Evolutionary conservation across 2,797 vertebrate genomes (phyloP), one percentile per base, ranked within the genome.

Genomic region (Tarsius wallacei): DNA sequence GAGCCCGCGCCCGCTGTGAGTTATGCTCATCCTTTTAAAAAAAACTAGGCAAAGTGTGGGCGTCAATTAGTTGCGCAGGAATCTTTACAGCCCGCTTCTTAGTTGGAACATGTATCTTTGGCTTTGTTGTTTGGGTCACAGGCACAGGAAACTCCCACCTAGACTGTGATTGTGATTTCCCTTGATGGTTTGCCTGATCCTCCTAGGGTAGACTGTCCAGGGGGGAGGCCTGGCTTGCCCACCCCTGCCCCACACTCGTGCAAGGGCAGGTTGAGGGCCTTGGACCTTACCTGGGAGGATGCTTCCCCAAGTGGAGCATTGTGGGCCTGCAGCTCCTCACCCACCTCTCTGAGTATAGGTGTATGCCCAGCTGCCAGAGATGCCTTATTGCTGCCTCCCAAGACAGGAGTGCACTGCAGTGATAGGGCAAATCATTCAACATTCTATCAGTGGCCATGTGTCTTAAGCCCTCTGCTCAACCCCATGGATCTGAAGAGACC

Each of bases 11-110:
- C 47, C 0, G 2, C 85, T 74, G 22, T 51, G 68, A 53, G 95
- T 97, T 97, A 83, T 74, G 33, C 97, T 97, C 89, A 7, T 96
- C 78, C 87, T 84, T 97, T 96, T 87, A 86, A 97, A 97, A 96
- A 89, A 97, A 96, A 89, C 26, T 73, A 77, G 51, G 14, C 15
- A 28, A 94, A 97, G 89, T 36, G 11, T 31, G 0, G 93, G 53
- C 92, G 64, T 81, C 89, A 80, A 51, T 97, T 93, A 92, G 73
- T 49, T 94, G 49, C 83, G 96, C 90, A 90, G 86, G 76, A 89
- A 93, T 96, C 81, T 59, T 13, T 19, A 33, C 0, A 2, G 24
- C 12, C 49, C 4, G 1, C 53, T 74, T 73, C 59, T 28, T 61
- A 0, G 28, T n/a, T 90, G 13, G 49, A 57, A 93, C 85, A 42